phyloP scores from a whole-genome alignment of 1,140 invertebrate genomes.

The Orussus abietinus region DNA sequence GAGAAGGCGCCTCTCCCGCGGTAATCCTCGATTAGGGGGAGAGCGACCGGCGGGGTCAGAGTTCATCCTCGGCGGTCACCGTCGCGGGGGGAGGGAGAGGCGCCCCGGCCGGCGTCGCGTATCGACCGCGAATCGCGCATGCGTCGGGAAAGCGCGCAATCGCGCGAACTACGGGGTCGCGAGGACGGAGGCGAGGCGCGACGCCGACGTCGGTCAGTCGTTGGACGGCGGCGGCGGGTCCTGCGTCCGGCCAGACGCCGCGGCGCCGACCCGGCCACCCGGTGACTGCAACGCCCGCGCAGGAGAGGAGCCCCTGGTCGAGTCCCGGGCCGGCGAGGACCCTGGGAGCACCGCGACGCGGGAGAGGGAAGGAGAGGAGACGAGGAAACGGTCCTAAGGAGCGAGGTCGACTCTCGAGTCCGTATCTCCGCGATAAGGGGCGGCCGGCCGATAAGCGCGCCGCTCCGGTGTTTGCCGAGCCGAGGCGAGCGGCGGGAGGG shows the following conservation, averaged over 20 bases:
- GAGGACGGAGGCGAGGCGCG: slow-evolving; percentile 9
- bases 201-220: slow-evolving; percentile 5
- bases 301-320: slow-evolving; percentile 3
- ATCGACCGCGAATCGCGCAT: slow-evolving; percentile 45
- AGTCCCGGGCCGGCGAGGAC: no score
- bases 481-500: no score
- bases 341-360: no score
- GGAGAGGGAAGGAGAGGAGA: not conserved
- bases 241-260: no score
- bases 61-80: not conserved
- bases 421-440: slow-evolving; percentile 1
- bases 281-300: slow-evolving; percentile 47
- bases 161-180: slow-evolving; percentile 17
- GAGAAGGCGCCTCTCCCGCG: no score
- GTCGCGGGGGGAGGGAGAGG: not conserved
- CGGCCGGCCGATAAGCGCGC: not conserved
- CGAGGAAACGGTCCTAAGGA: not conserved
- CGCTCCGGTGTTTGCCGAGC: not conserved
- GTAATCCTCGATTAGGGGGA: no score
- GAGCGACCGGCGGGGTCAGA: no score
- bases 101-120: slow-evolving; percentile 16
- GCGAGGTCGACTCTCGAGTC: not conserved
- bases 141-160: slow-evolving; percentile 37
- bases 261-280: slow-evolving; percentile 15
- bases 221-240: no score